phyloP scores from a whole-genome alignment of 2,113 vertebrate species.

The Taurulus bubalis region DNA sequence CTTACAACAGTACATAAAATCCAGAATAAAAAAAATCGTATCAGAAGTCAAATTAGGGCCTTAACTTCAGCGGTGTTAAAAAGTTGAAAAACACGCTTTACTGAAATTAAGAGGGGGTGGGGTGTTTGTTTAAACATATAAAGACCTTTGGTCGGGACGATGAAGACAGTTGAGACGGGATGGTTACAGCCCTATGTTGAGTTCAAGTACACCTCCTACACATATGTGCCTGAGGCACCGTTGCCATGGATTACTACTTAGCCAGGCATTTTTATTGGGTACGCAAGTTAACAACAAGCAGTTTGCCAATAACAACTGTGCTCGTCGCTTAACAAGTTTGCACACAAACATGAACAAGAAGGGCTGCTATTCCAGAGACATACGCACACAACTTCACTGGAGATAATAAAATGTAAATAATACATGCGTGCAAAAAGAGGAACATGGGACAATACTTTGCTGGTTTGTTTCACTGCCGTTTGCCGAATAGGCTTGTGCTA shows the following conservation, averaged over 20 bases:
- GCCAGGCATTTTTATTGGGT: conserved; percentile 51
- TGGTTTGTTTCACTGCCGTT: not conserved
- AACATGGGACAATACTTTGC: not conserved
- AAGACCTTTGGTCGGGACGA: conserved; percentile 72
- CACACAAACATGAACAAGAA: not conserved
- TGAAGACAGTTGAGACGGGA: conserved; percentile 35
- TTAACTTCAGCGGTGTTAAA: not conserved
- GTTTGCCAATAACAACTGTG: conserved; percentile 10
- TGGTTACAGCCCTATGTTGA: conserved; percentile 51
- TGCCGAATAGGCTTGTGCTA: not conserved
- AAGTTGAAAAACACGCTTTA: conserved; percentile 20
- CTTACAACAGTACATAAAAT: conserved; percentile 40
- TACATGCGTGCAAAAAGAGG: not conserved
- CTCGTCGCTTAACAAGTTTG: conserved; percentile 11
- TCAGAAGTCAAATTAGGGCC: not conserved
- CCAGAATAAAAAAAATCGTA: conserved; percentile 21
- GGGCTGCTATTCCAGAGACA: not conserved
- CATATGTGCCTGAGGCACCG: conserved; percentile 21
- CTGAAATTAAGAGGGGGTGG: conserved; percentile 36
- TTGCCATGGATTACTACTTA: conserved; percentile 40
- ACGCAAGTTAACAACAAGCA: conserved; percentile 3
- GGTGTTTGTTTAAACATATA: conserved; percentile 69
- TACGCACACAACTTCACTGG: not conserved
- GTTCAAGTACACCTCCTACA: conserved; percentile 51
- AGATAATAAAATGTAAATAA: not conserved